A percentile compares a stretch with the other conserved stretches of the same genome.
These are phyloP conservation scores for Bombus sylvicola DNA, from an alignment of 1,140 invertebrate species.

Conservation along the genomic window DNA sequence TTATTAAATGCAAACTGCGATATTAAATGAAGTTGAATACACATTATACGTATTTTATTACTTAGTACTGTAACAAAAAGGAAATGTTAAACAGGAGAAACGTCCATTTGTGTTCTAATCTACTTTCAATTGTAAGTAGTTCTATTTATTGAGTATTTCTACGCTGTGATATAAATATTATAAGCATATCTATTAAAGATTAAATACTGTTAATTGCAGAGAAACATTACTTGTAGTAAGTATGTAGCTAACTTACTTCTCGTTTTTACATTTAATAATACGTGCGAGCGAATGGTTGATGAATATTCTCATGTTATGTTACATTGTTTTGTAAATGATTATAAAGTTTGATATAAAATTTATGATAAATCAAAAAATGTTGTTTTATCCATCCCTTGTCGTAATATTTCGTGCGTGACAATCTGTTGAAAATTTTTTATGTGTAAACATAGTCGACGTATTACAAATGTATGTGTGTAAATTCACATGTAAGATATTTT, in stretches of 20 bases:
- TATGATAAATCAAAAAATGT: neutral
- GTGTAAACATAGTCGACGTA: neutral
- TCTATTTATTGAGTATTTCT: neutral
- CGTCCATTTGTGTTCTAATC: neutral
- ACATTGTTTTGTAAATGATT: neutral
- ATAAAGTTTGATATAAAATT: slow-evolving; percentile 2
- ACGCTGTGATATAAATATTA: slow-evolving; percentile 16
- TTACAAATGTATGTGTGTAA: no score
- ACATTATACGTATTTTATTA: neutral
- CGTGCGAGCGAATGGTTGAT: neutral
- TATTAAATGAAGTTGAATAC: neutral
- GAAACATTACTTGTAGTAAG: neutral
- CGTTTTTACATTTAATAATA: neutral
- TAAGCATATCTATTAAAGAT: neutral
- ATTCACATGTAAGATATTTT: neutral
- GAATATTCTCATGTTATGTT: neutral
- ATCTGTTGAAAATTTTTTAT: neutral
- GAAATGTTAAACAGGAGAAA: neutral
- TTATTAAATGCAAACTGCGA: neutral
- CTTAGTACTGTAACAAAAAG: neutral
- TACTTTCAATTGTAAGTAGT: neutral
- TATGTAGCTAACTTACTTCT: neutral
- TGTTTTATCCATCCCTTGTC: neutral
- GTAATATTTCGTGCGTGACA: neutral
- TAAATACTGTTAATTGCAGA: neutral